Evolutionary conservation across 2,888 invertebrate genomes (phyloP), one percentile per base, ranked within the genome.

Genomic region (Dugesia japonica): DNA sequence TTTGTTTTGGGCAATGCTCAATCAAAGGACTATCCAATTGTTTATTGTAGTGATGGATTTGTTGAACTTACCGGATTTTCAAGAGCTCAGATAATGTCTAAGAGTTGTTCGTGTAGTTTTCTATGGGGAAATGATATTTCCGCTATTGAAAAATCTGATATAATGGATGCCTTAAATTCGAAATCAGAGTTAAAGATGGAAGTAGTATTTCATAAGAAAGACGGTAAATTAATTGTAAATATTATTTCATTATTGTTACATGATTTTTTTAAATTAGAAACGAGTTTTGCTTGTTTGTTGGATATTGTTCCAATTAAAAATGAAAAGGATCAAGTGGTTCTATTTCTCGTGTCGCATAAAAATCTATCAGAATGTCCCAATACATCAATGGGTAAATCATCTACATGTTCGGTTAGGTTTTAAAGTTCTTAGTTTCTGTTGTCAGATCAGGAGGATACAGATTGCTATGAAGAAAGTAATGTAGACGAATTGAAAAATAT

Each of bases 241-340:
- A 1, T 56, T 23, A 13, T 56, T 13, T n/a, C n/a, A 4, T 13
- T 4, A 13, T 13, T 56, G 4, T 56, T 20, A 56, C 4, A 20
- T 9, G 17, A 13, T 13, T 23, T 42, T 38, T 23, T 74, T 1
- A 77, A 84, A 86, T 73, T 88, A 93, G 93, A 91, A 80, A 89
- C 89, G 81, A 90, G 92, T 76, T 94, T 94, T 86, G 92, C 93
- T 91, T 94, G 94, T 86, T 88, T 94, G 81, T 88, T 94, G 86
- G 94, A 94, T 87, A 92, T 94, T 85, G 94, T 94, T 79, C 94
- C 94, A 83, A 94, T 94, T 86, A 94, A 94, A 87, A 94, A 94
- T 88, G 94, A 94, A 85, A 94, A 94, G 86, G 89, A 93, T 79
- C 93, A 94, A 87, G 94, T 94, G 83, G 94, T 94, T 31, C 87